These are phyloP conservation scores for Paracanthobrama guichenoti DNA, from an alignment of 2,113 vertebrate genomes.

Conservation along the genomic window DNA sequence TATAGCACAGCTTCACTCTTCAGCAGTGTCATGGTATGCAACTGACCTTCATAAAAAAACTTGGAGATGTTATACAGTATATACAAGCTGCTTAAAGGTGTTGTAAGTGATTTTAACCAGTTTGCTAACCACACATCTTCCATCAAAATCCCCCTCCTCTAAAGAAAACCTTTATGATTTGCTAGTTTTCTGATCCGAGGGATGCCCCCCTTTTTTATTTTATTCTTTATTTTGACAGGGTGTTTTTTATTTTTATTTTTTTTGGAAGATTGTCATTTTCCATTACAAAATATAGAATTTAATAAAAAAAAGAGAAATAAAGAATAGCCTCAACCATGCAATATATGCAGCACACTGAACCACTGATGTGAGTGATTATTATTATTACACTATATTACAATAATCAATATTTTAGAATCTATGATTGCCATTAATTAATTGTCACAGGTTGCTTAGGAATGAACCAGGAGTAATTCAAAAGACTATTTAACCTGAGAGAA, in stretches of 20 bases:
- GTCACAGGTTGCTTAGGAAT: too few species aligned
- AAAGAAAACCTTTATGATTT: not conserved
- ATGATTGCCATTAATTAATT: not conserved
- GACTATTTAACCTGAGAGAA: too few species aligned
- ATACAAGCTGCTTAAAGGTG: not conserved
- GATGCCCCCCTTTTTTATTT: not conserved
- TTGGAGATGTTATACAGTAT: not conserved
- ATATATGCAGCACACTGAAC: not conserved
- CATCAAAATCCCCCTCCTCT: not conserved
- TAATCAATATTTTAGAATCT: not conserved
- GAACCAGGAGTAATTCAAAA: too few species aligned
- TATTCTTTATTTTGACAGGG: too few species aligned
- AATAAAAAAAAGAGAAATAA: not conserved
- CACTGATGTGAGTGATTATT: not conserved
- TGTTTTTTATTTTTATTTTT: not conserved
- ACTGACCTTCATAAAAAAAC: not conserved
- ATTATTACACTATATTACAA: not conserved
- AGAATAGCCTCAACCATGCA: not conserved
- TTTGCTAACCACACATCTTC: not conserved
- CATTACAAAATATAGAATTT: not conserved
- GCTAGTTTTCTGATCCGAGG: not conserved
- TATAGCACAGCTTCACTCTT: not conserved
- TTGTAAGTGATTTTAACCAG: not conserved
- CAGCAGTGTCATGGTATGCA: not conserved
- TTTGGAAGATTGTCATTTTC: not conserved